Conservation (phyloP, 2,888 invertebrate species). For the Himalopsyche japonica region DNA sequence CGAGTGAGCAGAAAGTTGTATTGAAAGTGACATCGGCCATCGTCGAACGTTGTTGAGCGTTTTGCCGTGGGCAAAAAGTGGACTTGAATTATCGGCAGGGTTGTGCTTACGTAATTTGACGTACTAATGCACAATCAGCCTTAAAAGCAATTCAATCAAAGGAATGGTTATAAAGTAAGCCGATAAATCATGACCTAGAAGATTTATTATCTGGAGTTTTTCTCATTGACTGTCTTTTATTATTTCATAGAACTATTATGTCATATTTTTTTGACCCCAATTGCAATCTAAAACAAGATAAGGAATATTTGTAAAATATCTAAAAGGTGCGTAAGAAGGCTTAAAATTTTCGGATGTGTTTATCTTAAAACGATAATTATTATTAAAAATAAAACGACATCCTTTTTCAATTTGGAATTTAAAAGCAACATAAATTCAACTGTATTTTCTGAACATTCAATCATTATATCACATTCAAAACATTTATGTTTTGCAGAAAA, state of each 20-base stretch:
- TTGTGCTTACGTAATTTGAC: constrained; percentile 15
- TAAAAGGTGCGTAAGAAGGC: too few relatives aligned
- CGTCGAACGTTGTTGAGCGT: neutral
- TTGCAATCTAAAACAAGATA: neutral
- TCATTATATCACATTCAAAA: too few relatives aligned
- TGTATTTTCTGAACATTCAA: too few relatives aligned
- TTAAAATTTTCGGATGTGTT: too few relatives aligned
- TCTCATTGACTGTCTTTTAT: neutral
- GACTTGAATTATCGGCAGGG: constrained; percentile 7
- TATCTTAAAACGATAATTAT: too few relatives aligned
- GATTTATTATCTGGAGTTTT: neutral
- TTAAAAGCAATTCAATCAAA: constrained; percentile 12
- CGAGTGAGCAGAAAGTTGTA: too few relatives aligned
- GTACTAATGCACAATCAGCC: constrained; percentile 14
- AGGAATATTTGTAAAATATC: too few relatives aligned
- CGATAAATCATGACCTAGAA: neutral
- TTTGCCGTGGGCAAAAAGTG: neutral
- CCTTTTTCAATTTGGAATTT: too few relatives aligned
- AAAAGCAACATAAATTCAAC: too few relatives aligned
- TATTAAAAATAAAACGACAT: too few relatives aligned
- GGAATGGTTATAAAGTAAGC: neutral
- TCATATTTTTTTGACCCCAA: neutral
- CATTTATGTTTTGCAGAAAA: too few relatives aligned
- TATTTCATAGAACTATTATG: neutral
- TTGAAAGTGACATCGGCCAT: too few relatives aligned